These are phyloP conservation scores for Trichechus manatus DNA, from an alignment of 2,113 vertebrate species.

Conservation along the genomic window DNA sequence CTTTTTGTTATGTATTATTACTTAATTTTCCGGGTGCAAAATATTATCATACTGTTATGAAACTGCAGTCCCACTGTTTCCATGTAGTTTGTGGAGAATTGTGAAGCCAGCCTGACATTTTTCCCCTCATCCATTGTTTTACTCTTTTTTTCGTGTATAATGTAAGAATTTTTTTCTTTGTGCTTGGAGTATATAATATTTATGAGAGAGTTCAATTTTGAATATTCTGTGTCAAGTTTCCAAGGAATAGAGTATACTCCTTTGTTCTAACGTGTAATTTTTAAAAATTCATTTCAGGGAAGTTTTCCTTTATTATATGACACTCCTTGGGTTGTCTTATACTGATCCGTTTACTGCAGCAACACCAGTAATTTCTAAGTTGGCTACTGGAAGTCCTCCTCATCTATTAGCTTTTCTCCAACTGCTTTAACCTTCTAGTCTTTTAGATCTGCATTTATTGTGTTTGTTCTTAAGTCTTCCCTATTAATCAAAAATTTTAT, in stretches of 20 bases:
- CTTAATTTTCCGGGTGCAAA: neutral
- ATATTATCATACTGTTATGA: neutral
- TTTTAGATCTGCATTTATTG: neutral
- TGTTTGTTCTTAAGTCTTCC: constrained; percentile 4
- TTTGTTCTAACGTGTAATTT: neutral
- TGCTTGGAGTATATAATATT: neutral
- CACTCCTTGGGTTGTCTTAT: neutral
- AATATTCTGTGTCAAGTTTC: neutral
- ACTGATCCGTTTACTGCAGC: neutral
- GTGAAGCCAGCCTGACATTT: neutral
- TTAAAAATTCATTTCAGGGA: neutral
- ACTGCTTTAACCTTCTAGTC: neutral
- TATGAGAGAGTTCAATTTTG: neutral
- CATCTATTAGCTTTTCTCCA: neutral
- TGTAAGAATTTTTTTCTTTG: neutral
- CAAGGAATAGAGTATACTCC: neutral
- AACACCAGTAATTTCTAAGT: neutral
- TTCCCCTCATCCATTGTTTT: neutral
- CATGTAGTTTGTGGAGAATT: neutral
- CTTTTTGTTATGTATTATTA: neutral
- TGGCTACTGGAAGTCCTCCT: neutral
- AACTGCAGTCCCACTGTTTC: neutral
- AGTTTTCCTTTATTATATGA: neutral
- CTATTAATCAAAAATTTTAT: neutral
- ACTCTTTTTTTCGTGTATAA: neutral